Evolutionary conservation across 2,113 vertebrate genomes (phyloP).

Genomic region (Tragelaphus imberbis): DNA sequence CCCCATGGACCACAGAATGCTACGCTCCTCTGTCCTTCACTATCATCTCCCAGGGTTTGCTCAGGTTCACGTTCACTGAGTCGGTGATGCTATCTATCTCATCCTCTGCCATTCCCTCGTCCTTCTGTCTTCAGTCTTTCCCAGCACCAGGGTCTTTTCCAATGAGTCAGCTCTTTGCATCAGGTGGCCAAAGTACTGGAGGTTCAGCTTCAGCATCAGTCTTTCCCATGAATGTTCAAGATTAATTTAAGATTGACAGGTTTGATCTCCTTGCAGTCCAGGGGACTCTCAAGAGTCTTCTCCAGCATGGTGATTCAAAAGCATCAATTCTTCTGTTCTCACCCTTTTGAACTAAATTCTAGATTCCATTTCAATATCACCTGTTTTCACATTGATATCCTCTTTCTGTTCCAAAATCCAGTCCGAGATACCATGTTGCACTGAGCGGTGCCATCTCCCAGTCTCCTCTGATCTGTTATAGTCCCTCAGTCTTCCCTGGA

Average conservation of each 20-base stretch:
- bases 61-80: background rate
- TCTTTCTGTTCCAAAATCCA: background rate
- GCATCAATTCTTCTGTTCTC: background rate
- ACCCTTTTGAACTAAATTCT: background rate
- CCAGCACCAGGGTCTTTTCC: background rate
- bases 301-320: background rate
- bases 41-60: background rate
- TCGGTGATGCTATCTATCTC: background rate
- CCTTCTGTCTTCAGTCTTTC: background rate
- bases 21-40: background rate
- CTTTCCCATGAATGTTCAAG: background rate
- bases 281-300: background rate
- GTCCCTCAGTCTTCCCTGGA: background rate
- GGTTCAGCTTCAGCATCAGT: background rate
- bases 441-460: rapidly evolving
- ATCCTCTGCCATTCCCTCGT: background rate
- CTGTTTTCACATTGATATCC: background rate
- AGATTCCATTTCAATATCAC: background rate
- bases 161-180: background rate
- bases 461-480: background rate
- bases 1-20: background rate
- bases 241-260: background rate
- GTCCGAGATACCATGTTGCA: rapidly evolving
- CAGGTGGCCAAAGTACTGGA: background rate
- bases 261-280: background rate